Base-by-base conservation (phyloP, 2,888 invertebrate species). In the Hypomecis punctinalis region DNA sequence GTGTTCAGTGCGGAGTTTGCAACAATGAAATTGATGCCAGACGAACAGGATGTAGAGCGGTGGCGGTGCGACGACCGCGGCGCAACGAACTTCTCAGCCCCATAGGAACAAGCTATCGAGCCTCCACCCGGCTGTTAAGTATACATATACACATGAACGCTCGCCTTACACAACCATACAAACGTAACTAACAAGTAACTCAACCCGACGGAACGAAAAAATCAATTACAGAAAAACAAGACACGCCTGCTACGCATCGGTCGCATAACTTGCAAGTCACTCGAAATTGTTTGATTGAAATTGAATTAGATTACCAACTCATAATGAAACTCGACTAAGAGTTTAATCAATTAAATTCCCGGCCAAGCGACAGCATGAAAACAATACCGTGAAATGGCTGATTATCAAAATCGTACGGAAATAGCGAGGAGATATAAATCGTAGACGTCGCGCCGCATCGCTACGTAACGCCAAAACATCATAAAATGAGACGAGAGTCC, bases 21-120 rank as follows among this genome's bases (percentile, higher is more conserved):
- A 81, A 87, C 84, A 88, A 86, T 83, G 81, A 84, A 81, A 81
- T 73, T 76, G 79, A 80, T 78, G 71, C 71, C 74, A 75, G 77
- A 81, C 78, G 79, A 80, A 87, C 88, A 89, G 89, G 89, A 89
- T 89, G 84, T 82, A 78, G 81, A 78, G 75, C 79, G 82, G 52
- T 51, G 39, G 54, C 46, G 37, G 88, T 80, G 85, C 88, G 86
- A 76, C 88, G 88, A 87, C 85, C 83, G 86, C 82, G 74, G 69
- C 82, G 74, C 86, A 84, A 84, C 85, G 82, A 85, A 86, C 86
- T 83, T 79, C 72, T 65, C 70, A 69, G 76, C 77, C 83, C 80
- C 78, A 79, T 79, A 81, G 80, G 80, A 82, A 80, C 69, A 79
- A 79, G 70, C 60, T 46, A 63, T 61, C 53, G 13, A 51, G 37